phyloP scores from a whole-genome alignment of 2,888 invertebrate genomes.

The Dorcus hopei region DNA sequence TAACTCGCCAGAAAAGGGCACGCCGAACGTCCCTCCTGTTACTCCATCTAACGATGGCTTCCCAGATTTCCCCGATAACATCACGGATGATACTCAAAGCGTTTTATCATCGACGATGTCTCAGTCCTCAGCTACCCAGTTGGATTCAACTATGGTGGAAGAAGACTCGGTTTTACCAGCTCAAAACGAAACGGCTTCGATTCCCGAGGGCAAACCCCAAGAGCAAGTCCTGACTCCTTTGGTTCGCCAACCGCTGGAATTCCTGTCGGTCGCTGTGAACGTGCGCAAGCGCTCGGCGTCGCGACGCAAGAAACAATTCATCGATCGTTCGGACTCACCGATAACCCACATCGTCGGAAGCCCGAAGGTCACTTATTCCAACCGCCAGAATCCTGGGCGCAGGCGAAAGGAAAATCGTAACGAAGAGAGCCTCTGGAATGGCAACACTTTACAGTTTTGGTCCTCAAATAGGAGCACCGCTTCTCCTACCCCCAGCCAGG shows the following conservation, averaged over 20 bases:
- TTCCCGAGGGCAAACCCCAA: slow-evolving; percentile 42
- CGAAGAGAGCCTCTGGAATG: slow-evolving; percentile 60
- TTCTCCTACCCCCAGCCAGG: slow-evolving; percentile 59
- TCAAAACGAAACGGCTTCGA: slow-evolving; percentile 41
- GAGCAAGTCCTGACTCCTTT: slow-evolving; percentile 61
- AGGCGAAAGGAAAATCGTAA: slow-evolving; percentile 41
- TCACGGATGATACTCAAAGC: slow-evolving; percentile 72
- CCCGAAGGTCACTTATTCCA: slow-evolving; percentile 62
- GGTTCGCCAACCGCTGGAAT: slow-evolving; percentile 73
- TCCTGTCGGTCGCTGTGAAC: slow-evolving; percentile 63
- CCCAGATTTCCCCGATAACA: slow-evolving; percentile 53
- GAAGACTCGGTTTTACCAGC: slow-evolving; percentile 43
- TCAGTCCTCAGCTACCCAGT: slow-evolving; percentile 67
- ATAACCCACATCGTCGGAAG: slow-evolving; percentile 59
- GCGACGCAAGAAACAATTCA: slow-evolving; percentile 64
- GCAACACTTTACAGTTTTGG: slow-evolving; percentile 68
- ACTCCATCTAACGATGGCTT: slow-evolving; percentile 66
- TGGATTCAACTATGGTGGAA: slow-evolving; percentile 60
- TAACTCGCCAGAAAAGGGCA: slow-evolving; percentile 45
- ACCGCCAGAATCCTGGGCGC: slow-evolving; percentile 49
- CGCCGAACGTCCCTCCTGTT: slow-evolving; percentile 63
- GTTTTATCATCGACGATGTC: slow-evolving; percentile 74
- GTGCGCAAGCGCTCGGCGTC: slow-evolving; percentile 66
- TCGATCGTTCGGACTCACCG: slow-evolving; percentile 67
- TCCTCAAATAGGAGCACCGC: slow-evolving; percentile 50